A percentile compares a stretch with the other conserved stretches of the same genome.
Evolutionary conservation across 1,140 invertebrate species (phyloP).

Genomic region (Micrasema longulum): DNA sequence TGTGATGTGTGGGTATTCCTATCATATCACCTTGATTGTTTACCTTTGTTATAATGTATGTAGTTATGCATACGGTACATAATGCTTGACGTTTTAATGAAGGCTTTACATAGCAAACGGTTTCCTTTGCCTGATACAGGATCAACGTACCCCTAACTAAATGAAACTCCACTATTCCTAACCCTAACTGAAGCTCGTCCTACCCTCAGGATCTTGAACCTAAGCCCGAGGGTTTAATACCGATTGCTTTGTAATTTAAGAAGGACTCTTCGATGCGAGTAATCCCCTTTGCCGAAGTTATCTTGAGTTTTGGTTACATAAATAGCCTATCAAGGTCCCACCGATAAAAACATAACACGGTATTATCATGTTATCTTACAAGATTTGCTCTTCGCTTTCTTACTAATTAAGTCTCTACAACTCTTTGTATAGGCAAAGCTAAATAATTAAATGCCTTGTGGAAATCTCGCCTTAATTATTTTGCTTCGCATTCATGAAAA

Average conservation of each 20-base stretch:
- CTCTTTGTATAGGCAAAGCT: too few species aligned
- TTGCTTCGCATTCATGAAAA: too few species aligned
- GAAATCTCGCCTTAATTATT: too few species aligned
- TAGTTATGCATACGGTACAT: slow-evolving; percentile 1
- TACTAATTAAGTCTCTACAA: too few species aligned
- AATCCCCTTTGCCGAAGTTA: slow-evolving; percentile 30
- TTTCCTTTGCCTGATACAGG: slow-evolving; percentile 26
- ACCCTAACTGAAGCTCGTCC: slow-evolving; percentile 18
- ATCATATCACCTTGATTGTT: too few species aligned
- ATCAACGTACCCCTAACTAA: slow-evolving; percentile 29
- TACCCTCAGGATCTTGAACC: slow-evolving; percentile 26
- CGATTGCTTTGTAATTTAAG: slow-evolving; percentile 52
- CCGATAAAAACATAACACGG: slow-evolving; percentile 17
- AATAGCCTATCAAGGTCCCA: slow-evolving; percentile 18
- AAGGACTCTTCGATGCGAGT: slow-evolving; percentile 36
- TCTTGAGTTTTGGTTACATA: slow-evolving; percentile 32
- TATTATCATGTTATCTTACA: too few species aligned
- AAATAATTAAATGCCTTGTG: too few species aligned
- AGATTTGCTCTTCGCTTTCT: too few species aligned
- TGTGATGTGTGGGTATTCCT: too few species aligned
- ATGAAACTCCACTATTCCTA: slow-evolving; percentile 26
- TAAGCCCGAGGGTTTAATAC: slow-evolving; percentile 45
- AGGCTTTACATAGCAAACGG: slow-evolving; percentile 25
- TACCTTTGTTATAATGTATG: too few species aligned
- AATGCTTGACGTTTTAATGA: slow-evolving; percentile 33